Base-by-base conservation (phyloP, 2,888 invertebrate species). In the Amblyteles armatorius region DNA sequence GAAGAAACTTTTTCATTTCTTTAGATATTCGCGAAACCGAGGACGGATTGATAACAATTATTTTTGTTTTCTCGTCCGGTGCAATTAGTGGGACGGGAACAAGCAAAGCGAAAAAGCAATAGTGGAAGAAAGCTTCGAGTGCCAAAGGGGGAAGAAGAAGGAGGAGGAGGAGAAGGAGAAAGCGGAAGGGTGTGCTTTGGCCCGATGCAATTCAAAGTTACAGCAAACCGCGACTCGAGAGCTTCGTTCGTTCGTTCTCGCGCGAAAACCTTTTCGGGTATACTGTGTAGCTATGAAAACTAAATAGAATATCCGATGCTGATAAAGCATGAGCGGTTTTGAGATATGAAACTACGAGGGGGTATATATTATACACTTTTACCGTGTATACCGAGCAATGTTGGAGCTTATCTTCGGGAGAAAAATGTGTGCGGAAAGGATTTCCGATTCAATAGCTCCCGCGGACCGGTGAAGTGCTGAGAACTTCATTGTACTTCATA, bases 121-220 rank as follows among this genome's bases (percentile, higher is more conserved):
- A 69, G 3, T 5, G 1, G 16, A 16, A 9, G 63, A 6, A n/a
- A 63, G 63, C 36, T 33, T 11, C 33, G 36, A n/a, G 7, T 16
- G 6, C 16, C 16, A 16, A 33, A 63, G 16, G 76, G 11, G n/a
- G 36, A 19, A 29, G n/a, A 63, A 16, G 74, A 29, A 50, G 65
- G 2, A 5, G 57, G 7, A 7, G 44, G 7, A 7, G 26, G 26
- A 7, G 60, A n/a, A 55, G 19, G 1, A 16, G 57, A 55, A 60
- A 16, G 55, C 52, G 68, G 48, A 76, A 48, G 65, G 19, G 74
- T 52, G 71, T 65, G 55, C 72, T 55, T 55, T 48, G 19, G 50
- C 69, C 63, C 65, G 68, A 71, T 65, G 60, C 73, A 36, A 82
- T 76, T 84, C 74, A 79, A 82, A 84, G 82, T 79, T 79, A 63